These are phyloP conservation scores for Dorcus hopei DNA, from an alignment of 2,888 invertebrate species.

Conservation along the genomic window DNA sequence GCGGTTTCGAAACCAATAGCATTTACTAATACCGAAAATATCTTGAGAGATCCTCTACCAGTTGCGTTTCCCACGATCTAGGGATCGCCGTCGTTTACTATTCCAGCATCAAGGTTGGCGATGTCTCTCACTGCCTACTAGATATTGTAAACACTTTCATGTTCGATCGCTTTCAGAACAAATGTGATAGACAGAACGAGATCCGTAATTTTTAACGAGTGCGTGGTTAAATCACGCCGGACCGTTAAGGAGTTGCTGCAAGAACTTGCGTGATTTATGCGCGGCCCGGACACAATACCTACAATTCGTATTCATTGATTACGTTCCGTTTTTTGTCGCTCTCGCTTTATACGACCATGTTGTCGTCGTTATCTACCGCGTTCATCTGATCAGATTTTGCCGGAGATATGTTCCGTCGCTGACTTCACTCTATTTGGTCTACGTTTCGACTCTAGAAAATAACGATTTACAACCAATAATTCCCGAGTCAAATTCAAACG, in stretches of 20 bases:
- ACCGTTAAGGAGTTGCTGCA: background rate
- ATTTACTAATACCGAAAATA: constrained; percentile 9
- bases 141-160: constrained; percentile 23
- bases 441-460: no score
- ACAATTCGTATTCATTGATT: no score
- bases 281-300: no score
- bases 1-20: background rate
- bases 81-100: constrained; percentile 21
- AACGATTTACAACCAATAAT: no score
- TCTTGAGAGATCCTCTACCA: constrained; percentile 6
- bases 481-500: no score
- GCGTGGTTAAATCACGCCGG: background rate
- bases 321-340: no score
- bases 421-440: no score
- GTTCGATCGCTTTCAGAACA: constrained; percentile 12
- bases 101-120: constrained; percentile 27
- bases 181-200: constrained; percentile 2
- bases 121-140: constrained; percentile 19
- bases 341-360: no score
- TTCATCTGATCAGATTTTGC: no score
- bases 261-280: no score
- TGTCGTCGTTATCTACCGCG: no score
- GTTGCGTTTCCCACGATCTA: constrained; percentile 9
- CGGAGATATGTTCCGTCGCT: no score
- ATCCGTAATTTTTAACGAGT: background rate